Evolutionary conservation across 2,113 vertebrate genomes (phyloP), one percentile per base, ranked within the genome.

Genomic region (Malurus elegans): DNA sequence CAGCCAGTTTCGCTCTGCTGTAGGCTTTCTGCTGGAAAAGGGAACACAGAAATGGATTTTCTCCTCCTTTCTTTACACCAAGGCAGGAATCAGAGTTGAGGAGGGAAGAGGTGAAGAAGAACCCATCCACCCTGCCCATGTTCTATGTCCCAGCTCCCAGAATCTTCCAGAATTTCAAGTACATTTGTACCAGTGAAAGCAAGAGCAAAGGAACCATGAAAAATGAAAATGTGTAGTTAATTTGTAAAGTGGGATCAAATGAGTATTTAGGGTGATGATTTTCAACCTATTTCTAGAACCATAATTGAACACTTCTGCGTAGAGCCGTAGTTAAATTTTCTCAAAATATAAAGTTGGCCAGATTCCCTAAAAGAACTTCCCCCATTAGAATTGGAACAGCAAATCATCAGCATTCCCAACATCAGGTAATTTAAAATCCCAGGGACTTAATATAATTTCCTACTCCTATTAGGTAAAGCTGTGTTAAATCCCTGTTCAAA

Each of bases 121-220:
- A 28, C 23, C 9, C 1, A 0, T 1, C 4, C 21, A 29, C 11
- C 14, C 42, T 26, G 36, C 10, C 14, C 29, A 2, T 1, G 3
- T 17, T 12, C 13, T 5, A 11, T 12, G n/a, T 21, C n/a, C 7
- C n/a, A 45, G 6, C 18, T n/a, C 9, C 1, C 3, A 61, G 45
- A 15, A 42, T 6, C 16, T 58, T 29, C 26, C 6, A 2, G 6
- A 56, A 32, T 6, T 69, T 72, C 66, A 51, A 70, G 14, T 38
- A 21, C 4, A 18, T 34, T 20, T 29, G 6, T 29, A 21, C 7
- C 40, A 76, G 18, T 14, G 10, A 72, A 72, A 85, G 18, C 14
- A 69, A 69, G 23, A 2, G 6, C 31, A 62, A 76, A 50, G 15
- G 14, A 50, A 8, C 18, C 16, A 18, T 2, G 45, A 36, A 34